These are phyloP conservation scores for Volucella inflata DNA, from an alignment of 2,888 invertebrate species.

Conservation along the genomic window DNA sequence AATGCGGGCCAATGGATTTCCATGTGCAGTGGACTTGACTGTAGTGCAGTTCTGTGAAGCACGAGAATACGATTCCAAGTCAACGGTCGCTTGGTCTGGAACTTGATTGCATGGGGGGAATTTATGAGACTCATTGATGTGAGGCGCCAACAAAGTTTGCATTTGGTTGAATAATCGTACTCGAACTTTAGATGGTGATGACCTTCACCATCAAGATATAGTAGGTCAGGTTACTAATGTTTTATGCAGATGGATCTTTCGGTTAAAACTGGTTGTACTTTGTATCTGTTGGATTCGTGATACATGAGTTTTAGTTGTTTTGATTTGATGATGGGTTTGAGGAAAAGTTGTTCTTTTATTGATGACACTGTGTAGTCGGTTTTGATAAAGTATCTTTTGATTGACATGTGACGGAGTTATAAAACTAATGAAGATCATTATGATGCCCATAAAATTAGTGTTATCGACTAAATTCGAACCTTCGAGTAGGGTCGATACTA, in stretches of 20 bases:
- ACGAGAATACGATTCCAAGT: conserved; percentile 34
- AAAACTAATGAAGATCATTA: too few species aligned
- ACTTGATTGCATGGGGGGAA: conserved; percentile 46
- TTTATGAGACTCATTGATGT: conserved; percentile 53
- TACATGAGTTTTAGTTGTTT: too few species aligned
- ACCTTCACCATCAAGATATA: conserved; percentile 37
- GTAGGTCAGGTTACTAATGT: conserved; percentile 45
- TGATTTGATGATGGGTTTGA: too few species aligned
- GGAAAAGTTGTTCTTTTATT: too few species aligned
- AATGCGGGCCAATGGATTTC: conserved; percentile 35
- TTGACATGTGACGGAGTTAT: too few species aligned
- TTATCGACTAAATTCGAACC: too few species aligned
- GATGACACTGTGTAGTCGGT: too few species aligned
- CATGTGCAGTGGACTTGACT: not conserved
- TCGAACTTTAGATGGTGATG: conserved; percentile 17
- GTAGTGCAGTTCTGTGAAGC: conserved; percentile 20
- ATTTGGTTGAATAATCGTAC: conserved; percentile 14
- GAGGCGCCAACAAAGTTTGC: conserved; percentile 51
- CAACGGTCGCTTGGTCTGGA: conserved; percentile 35
- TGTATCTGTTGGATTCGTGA: not conserved
- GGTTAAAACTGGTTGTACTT: not conserved
- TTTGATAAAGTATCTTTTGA: too few species aligned
- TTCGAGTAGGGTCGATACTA: too few species aligned
- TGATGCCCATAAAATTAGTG: too few species aligned
- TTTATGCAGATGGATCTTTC: not conserved